Evolutionary conservation across 2,113 vertebrate species (phyloP).

Genomic region (Pionites leucogaster): DNA sequence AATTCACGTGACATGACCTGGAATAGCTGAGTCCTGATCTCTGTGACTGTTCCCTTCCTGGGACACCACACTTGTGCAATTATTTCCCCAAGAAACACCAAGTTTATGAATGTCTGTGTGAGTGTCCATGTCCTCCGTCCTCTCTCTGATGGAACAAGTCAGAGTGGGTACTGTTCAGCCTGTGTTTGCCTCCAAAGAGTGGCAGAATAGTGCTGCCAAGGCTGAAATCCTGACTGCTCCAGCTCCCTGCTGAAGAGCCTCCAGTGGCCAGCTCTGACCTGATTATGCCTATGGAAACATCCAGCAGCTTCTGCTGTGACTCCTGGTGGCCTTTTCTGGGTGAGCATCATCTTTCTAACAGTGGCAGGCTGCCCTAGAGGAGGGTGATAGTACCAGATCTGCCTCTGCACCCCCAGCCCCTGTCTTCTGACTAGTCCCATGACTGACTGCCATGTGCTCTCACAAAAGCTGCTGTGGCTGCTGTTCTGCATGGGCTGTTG

Average conservation of each 20-base stretch:
- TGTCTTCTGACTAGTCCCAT: accelerated
- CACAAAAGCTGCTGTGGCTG: neutral
- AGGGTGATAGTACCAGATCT: neutral
- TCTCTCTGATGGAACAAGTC: neutral
- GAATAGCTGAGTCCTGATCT: neutral
- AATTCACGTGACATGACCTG: neutral
- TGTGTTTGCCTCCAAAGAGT: neutral
- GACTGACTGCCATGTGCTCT: neutral
- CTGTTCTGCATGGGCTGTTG: neutral
- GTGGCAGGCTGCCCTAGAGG: neutral
- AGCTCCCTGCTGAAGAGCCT: neutral
- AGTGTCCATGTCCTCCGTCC: too few species aligned
- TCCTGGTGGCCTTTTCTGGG: neutral
- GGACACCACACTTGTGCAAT: neutral
- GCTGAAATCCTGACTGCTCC: neutral
- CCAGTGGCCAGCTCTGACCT: neutral
- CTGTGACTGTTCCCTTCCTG: neutral
- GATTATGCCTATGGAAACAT: neutral
- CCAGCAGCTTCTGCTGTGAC: neutral
- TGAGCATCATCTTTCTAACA: neutral
- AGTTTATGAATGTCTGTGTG: neutral
- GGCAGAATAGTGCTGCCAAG: neutral
- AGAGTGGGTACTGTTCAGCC: neutral
- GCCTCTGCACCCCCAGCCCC: neutral
- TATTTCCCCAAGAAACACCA: neutral